Conservation (phyloP, 2,888 invertebrate genomes). For the Melanostoma scalare region DNA sequence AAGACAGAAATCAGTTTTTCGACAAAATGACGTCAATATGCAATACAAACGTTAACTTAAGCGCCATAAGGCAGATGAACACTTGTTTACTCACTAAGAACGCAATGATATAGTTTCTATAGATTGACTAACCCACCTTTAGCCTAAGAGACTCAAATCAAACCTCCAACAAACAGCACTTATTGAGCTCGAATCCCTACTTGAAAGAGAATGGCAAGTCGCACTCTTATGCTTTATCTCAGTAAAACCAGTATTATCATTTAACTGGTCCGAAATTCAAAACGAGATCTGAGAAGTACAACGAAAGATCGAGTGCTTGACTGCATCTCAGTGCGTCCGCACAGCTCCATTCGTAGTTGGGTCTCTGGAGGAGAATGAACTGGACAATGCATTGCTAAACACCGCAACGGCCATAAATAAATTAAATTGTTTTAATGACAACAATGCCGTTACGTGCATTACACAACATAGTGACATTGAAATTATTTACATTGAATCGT, state of each 20-base stretch:
- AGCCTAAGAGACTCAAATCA: too few species aligned
- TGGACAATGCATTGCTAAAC: slow-evolving; percentile 18
- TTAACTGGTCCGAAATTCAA: background rate
- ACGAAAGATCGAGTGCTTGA: background rate
- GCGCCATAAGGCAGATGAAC: too few species aligned
- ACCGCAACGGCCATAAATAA: slow-evolving; percentile 11
- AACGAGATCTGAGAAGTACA: background rate
- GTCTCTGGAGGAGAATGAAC: slow-evolving; percentile 52
- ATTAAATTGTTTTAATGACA: slow-evolving; percentile 47
- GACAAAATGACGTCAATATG: too few species aligned
- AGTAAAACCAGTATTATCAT: background rate
- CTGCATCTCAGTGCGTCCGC: background rate
- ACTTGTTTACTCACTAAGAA: too few species aligned
- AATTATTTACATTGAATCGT: slow-evolving; percentile 46
- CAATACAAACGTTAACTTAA: too few species aligned
- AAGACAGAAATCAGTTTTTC: too few species aligned
- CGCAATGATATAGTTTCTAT: too few species aligned
- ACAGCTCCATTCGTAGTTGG: slow-evolving; percentile 25
- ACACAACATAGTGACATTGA: slow-evolving; percentile 59
- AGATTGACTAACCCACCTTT: too few species aligned
- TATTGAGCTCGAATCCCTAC: too few species aligned
- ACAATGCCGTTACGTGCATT: slow-evolving; percentile 42
- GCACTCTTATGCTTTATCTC: too few species aligned
- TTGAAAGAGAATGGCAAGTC: too few species aligned
- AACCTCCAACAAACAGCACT: too few species aligned